Conservation (phyloP, 2,113 vertebrate genomes). For the Tachycineta bicolor region DNA sequence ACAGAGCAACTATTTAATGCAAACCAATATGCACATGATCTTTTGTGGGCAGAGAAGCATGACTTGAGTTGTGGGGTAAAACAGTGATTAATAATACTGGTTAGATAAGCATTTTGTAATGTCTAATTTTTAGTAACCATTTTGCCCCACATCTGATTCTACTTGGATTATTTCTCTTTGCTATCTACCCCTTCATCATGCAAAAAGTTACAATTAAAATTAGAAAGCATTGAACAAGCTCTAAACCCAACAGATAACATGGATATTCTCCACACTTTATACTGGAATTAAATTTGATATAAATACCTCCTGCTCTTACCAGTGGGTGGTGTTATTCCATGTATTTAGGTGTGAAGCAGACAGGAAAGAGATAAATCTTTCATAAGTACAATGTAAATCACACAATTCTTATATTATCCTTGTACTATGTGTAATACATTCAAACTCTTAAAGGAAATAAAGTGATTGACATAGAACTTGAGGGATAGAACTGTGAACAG, state of each 20-base stretch:
- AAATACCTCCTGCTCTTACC: slow-evolving; percentile 99
- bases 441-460: slow-evolving; percentile 64
- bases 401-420: slow-evolving; percentile 75
- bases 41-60: slow-evolving; percentile 55
- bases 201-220: slow-evolving; percentile 73
- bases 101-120: slow-evolving; percentile 44
- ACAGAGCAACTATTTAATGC: slow-evolving; percentile 71
- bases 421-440: slow-evolving; percentile 67
- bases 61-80: slow-evolving; percentile 59
- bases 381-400: slow-evolving; percentile 85
- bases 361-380: slow-evolving; percentile 89
- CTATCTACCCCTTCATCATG: slow-evolving; percentile 74
- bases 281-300: slow-evolving; percentile 81
- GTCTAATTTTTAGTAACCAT: slow-evolving; percentile 42
- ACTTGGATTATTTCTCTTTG: slow-evolving; percentile 41
- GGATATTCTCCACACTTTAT: slow-evolving; percentile 79
- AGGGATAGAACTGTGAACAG: slow-evolving; percentile 34
- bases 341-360: slow-evolving; percentile 88
- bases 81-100: slow-evolving; percentile 18
- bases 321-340: slow-evolving; percentile 89
- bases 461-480: slow-evolving; percentile 48
- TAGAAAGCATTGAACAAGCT: slow-evolving; percentile 76
- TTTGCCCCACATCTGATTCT: slow-evolving; percentile 73
- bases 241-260: slow-evolving; percentile 77
- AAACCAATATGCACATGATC: slow-evolving; percentile 75